These are phyloP conservation scores for Oreocharis arfaki DNA, from an alignment of 2,113 vertebrate species.

Conservation along the genomic window DNA sequence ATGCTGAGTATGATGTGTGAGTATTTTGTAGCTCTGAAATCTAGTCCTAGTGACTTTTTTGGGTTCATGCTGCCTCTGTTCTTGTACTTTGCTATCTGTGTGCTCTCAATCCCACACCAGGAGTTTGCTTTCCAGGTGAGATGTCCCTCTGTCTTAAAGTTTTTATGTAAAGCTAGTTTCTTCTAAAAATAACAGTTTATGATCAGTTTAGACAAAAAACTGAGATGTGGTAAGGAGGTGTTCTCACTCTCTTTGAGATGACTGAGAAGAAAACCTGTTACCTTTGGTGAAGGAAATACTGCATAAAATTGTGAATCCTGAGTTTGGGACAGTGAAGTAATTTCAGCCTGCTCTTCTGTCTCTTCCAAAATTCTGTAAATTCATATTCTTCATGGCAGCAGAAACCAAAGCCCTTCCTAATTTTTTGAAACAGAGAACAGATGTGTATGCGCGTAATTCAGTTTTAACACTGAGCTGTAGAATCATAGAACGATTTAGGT, in stretches of 20 bases:
- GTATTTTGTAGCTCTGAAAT: neutral
- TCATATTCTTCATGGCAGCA: neutral
- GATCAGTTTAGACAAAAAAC: neutral
- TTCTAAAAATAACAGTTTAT: neutral
- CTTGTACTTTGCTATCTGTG: neutral
- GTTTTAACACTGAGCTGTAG: neutral
- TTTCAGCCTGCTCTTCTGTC: neutral
- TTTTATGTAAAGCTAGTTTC: neutral
- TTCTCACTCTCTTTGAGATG: neutral
- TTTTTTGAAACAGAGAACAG: neutral
- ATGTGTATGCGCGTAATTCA: rapidly evolving
- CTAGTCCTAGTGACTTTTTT: neutral
- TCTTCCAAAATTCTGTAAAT: neutral
- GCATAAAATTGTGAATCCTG: neutral
- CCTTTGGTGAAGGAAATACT: neutral
- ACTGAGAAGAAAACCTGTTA: neutral
- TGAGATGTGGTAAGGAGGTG: neutral
- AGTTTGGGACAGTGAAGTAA: neutral
- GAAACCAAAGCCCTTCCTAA: neutral
- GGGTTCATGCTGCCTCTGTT: neutral
- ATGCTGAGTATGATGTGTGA: neutral
- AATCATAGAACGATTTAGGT: neutral
- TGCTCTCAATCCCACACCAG: neutral
- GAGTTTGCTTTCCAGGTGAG: neutral
- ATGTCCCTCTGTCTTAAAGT: neutral